A percentile compares a stretch with the other conserved stretches of the same genome.
Evolutionary conservation across 2,888 invertebrate genomes (phyloP).

Genomic region (Meiosimyza platycephala): DNA sequence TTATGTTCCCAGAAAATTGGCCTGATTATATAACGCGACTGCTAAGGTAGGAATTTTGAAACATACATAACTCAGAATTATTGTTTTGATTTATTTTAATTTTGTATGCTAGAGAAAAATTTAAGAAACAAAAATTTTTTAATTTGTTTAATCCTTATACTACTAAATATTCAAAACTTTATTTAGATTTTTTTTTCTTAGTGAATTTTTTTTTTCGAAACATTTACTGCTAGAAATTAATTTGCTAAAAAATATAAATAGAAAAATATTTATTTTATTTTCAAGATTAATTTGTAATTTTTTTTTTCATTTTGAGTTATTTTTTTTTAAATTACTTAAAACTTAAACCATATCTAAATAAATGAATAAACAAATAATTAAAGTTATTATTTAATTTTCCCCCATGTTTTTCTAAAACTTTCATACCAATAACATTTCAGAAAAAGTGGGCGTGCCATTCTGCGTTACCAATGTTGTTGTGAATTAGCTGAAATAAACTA

Average conservation of each 20-base stretch:
- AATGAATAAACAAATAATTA: constrained; percentile 43
- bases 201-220: constrained; percentile 26
- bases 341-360: constrained; percentile 20
- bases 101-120: not conserved
- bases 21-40: constrained; percentile 92
- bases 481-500: constrained; percentile 68
- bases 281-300: no score
- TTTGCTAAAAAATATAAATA: no score
- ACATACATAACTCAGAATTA: not conserved
- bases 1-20: constrained; percentile 97
- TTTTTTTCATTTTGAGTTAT: no score
- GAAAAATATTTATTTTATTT: no score
- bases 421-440: constrained; percentile 62
- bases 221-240: constrained; percentile 22
- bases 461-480: constrained; percentile 69
- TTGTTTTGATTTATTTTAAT: not conserved
- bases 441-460: constrained; percentile 69
- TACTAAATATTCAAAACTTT: constrained; percentile 26
- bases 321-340: not conserved
- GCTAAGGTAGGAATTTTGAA: constrained; percentile 75
- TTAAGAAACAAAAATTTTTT: no score
- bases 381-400: constrained; percentile 41
- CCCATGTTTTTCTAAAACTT: constrained; percentile 41
- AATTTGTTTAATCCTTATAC: constrained; percentile 6
- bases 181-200: constrained; percentile 39